phyloP scores from a whole-genome alignment of 2,113 vertebrate genomes.

The Myanophis thanlyinensis region DNA sequence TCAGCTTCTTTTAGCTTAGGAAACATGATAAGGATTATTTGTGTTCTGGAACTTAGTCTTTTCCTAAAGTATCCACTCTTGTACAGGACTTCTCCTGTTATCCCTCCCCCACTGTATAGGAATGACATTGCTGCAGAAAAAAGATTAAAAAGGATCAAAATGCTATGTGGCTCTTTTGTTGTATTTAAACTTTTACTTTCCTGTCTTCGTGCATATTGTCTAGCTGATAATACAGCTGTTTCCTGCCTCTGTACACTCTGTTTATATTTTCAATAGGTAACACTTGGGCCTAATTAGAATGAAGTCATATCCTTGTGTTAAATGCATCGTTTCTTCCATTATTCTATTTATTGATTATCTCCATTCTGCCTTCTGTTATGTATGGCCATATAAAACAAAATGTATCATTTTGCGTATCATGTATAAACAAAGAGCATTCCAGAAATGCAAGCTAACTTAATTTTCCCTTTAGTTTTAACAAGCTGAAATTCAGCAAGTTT shows the following conservation, averaged over 20 bases:
- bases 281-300: not conserved
- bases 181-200: conserved; percentile 34
- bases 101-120: no score
- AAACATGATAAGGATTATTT: not conserved
- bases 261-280: conserved; percentile 23
- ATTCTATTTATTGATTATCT: not conserved
- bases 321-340: not conserved
- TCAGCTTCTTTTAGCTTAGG: not conserved
- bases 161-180: not conserved
- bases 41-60: not conserved
- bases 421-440: not conserved
- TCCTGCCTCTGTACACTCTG: conserved; percentile 27
- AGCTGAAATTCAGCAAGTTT: not conserved
- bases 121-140: not conserved
- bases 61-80: not conserved
- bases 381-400: conserved; percentile 7
- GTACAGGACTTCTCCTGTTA: not conserved
- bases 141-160: not conserved
- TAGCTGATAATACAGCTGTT: not conserved
- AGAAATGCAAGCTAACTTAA: not conserved
- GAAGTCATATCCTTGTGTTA: not conserved
- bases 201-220: conserved; percentile 32
- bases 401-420: not conserved
- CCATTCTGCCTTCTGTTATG: not conserved
- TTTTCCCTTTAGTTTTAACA: not conserved